Evolutionary conservation across 2,797 vertebrate genomes (phyloP), one percentile per base, ranked within the genome.

Genomic region (Ataeniobius toweri): DNA sequence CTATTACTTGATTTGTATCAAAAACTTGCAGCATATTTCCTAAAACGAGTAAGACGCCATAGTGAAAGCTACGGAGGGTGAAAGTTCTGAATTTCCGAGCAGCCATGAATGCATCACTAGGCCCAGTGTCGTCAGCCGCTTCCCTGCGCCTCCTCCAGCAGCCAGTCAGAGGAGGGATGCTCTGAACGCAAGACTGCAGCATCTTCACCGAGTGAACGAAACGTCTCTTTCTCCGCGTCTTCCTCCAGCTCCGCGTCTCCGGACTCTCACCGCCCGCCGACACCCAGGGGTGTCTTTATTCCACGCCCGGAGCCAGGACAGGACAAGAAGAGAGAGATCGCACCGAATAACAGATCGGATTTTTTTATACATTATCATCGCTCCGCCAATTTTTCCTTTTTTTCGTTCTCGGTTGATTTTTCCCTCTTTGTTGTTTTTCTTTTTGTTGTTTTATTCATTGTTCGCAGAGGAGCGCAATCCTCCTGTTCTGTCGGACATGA

Each of bases 161-260:
- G 88, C 92, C 94, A 94, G 93, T 94, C 90, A 93, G 94, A 91
- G 91, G 77, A 94, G 93, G 90, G 96, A 96, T 96, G 96, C 96
- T 96, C 90, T 96, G 93, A 95, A 91, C 91, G 91, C 90, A 88
- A 86, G 91, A 94, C 94, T 94, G 95, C 95, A 96, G 95, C 96
- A 96, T 96, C 96, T 95, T 95, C 92, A 87, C 82, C 91, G 91
- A 93, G 86, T 91, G 83, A 77, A 79, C 91, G 88, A 93, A 91
- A 39, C 93, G 90, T 90, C 87, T 91, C 89, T 85, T 84, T 90
- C 84, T 87, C 83, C 58, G 85, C 28, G 83, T 85, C 82, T 81
- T 77, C 77, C 78, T 85, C 65, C 85, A 89, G 89, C 87, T 91
- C 90, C 89, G 79, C 82, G 84, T 85, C 83, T 88, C 80, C 85